Base-by-base conservation (phyloP, 2,113 vertebrate species). In the Baryphthengus martii region DNA sequence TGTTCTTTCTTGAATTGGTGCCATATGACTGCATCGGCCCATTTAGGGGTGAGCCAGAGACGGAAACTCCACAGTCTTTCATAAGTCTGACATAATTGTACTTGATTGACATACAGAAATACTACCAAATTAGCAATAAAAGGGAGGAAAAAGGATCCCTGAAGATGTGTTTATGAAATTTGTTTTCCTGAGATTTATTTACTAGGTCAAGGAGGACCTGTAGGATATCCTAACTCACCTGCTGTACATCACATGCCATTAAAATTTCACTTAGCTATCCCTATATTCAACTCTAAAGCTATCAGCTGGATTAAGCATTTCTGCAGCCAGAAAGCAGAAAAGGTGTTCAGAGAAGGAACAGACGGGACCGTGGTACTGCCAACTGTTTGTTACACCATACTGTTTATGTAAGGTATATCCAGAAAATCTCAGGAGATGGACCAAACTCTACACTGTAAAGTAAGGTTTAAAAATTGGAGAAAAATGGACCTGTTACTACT, bases 81-180 rank as follows among this genome's bases (percentile, higher is more conserved):
- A 73, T 82, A 37, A 83, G 37, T 28, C 13, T 68, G 56, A 77
- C 53, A 62, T 93, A 67, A 26, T 39, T 50, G 25, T 28, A 50
- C 18, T 77, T 85, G 55, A 72, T 21, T 91, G 37, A 25, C 73
- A 82, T 39, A 74, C 7, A 84, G 35, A 81, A 94, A 39, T 87
- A 62, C 20, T 70, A n/a, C 28, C 53, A 93, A 94, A 67, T 79
- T 89, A 79, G 6, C n/a, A 82, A 75, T 31, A 85, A 73, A 92
- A 72, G 6, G 7, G 10, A 67, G 12, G 10, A 50, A 71, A 79
- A 90, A 81, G 29, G 68, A 66, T 17, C 25, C 49, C 35, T 61
- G 21, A 85, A 88, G 31, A 31, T 70, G 40, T 61, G 11, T 10
- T 89, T 86, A 45, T 71, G 61, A 81, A 66, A 55, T 52, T n/a